Evolutionary conservation across 2,888 invertebrate genomes (phyloP).

Genomic region (Agonum fuliginosum): DNA sequence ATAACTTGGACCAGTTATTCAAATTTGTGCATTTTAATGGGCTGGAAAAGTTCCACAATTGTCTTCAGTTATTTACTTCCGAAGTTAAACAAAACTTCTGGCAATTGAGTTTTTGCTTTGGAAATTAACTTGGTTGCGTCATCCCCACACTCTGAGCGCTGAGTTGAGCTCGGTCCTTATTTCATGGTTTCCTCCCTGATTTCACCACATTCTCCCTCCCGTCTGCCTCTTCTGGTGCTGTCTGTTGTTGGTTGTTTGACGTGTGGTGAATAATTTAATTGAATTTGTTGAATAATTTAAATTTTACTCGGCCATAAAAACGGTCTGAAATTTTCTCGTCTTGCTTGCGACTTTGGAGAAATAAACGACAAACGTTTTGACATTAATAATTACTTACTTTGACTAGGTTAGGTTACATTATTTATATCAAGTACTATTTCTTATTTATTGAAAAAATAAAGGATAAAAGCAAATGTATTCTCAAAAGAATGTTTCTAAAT

Average conservation of each 20-base stretch:
- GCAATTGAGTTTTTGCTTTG: constrained; percentile 53
- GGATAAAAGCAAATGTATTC: no score
- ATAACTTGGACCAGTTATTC: constrained; percentile 42
- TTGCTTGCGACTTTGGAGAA: no score
- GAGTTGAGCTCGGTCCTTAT: not conserved
- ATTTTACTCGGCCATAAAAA: not conserved
- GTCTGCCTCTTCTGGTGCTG: constrained; percentile 14
- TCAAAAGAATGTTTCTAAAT: no score
- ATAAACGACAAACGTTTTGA: no score
- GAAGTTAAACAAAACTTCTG: constrained; percentile 57
- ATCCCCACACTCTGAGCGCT: not conserved
- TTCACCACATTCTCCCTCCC: constrained; percentile 8
- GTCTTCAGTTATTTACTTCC: constrained; percentile 55
- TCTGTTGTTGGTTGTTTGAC: not conserved
- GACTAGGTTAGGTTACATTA: no score
- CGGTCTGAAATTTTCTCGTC: not conserved
- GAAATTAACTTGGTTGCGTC: constrained; percentile 51
- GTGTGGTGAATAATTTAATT: constrained; percentile 34
- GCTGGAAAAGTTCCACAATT: constrained; percentile 55
- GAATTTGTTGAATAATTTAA: not conserved
- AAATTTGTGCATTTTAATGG: constrained; percentile 55
- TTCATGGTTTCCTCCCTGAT: constrained; percentile 6
- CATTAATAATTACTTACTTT: no score
- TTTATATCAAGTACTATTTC: no score
- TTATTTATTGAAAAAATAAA: no score